Evolutionary conservation across 1,140 invertebrate species (phyloP).

Genomic region (Lutraria rhynchaena): DNA sequence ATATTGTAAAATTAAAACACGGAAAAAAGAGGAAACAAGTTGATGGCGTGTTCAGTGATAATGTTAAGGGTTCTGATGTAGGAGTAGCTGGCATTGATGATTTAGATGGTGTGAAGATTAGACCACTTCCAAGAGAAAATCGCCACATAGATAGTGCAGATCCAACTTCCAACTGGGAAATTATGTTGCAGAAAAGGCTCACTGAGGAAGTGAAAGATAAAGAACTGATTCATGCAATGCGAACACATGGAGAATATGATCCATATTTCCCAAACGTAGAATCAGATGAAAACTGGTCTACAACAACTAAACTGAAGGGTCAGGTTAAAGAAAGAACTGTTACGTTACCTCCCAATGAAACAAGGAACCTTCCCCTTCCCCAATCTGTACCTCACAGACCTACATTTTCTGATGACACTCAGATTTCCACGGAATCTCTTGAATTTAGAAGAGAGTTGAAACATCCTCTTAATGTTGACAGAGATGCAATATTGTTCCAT

Average conservation of each 20-base stretch:
- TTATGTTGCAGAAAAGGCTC: slow-evolving; percentile 72
- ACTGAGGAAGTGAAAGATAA: slow-evolving; percentile 76
- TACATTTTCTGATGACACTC: slow-evolving; percentile 55
- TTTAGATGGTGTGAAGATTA: slow-evolving; percentile 25
- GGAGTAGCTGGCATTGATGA: background rate
- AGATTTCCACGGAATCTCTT: slow-evolving; percentile 68
- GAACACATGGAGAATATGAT: slow-evolving; percentile 36
- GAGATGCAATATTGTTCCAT: slow-evolving; percentile 78
- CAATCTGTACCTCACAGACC: slow-evolving; percentile 39
- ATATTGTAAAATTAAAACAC: slow-evolving; percentile 71
- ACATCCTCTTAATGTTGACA: slow-evolving; percentile 72
- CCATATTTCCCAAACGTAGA: slow-evolving; percentile 30
- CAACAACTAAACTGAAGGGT: slow-evolving; percentile 44
- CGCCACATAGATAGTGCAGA: background rate
- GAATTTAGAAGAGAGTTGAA: slow-evolving; percentile 72
- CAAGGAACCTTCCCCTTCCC: slow-evolving; percentile 5
- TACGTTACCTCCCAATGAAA: slow-evolving; percentile 41
- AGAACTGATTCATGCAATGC: slow-evolving; percentile 67
- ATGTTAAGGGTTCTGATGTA: background rate
- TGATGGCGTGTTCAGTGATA: slow-evolving; percentile 52
- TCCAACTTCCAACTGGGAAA: slow-evolving; percentile 68
- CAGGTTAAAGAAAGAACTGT: slow-evolving; percentile 45
- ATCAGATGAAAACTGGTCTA: slow-evolving; percentile 60
- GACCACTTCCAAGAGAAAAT: slow-evolving; percentile 26
- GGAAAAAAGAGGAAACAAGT: slow-evolving; percentile 65